These are phyloP conservation scores for Heliornis fulica DNA, from an alignment of 2,113 vertebrate genomes.

Conservation along the genomic window DNA sequence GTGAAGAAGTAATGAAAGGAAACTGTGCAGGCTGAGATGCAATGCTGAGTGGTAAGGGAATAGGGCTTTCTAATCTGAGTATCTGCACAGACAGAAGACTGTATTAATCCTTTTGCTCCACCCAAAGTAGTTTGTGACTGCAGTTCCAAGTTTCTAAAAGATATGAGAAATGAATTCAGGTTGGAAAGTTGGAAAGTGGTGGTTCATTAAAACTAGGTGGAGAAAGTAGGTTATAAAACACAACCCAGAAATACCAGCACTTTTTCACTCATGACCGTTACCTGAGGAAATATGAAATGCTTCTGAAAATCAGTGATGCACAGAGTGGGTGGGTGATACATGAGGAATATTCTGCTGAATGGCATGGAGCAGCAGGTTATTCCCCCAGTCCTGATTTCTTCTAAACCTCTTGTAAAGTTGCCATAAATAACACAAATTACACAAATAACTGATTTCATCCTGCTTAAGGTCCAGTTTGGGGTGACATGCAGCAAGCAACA, in stretches of 20 bases:
- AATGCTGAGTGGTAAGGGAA: accelerated
- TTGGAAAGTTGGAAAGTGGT: background rate
- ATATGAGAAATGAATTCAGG: background rate
- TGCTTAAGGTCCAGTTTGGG: background rate
- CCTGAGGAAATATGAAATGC: background rate
- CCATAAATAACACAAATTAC: background rate
- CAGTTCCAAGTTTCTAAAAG: background rate
- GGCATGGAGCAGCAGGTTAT: accelerated
- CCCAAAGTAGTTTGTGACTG: background rate
- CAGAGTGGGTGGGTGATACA: background rate
- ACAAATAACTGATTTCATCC: background rate
- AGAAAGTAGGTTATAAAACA: background rate
- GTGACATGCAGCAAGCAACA: background rate
- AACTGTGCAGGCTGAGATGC: background rate
- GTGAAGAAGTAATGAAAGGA: background rate
- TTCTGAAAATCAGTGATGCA: background rate
- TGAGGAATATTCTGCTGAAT: background rate
- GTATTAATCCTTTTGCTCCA: background rate
- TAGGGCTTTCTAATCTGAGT: background rate
- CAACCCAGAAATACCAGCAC: background rate
- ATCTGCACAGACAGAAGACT: background rate
- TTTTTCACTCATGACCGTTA: background rate
- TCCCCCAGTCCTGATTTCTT: background rate
- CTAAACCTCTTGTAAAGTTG: background rate
- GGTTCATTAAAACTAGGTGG: background rate